Evolutionary conservation across 2,113 vertebrate species (phyloP), one percentile per base, ranked within the genome.

Genomic region (Furnarius figulus): DNA sequence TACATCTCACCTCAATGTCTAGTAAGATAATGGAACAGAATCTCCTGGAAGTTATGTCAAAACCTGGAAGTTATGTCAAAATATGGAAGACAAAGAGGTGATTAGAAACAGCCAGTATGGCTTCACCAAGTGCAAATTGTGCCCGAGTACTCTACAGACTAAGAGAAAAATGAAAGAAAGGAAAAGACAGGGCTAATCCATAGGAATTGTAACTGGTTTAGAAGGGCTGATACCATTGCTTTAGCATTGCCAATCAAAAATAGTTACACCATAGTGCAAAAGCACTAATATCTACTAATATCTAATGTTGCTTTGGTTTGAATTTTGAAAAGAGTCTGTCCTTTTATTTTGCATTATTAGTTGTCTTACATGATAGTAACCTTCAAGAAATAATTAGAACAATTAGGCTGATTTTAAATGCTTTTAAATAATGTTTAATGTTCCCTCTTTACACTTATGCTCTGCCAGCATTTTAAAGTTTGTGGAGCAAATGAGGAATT

Each of bases 401-500:
- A 95, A 75, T 85, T 72, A 91, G 47, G 24, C 6, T 75, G 42
- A 28, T 87, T 97, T 95, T 85, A 39, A 95, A 93, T 93, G 63
- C 35, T 94, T 31, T 85, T 93, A 96, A 97, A 87, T 92, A 96
- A 95, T 81, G 47, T 25, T 96, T 87, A 94, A 18, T 71, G 16
- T 82, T 92, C 7, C 78, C 31, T 91, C 47, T 66, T 87, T 66
- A 59, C 24, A 91, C 3, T 90, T 85, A 56, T 50, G 31, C 42
- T 96, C 12, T 91, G 85, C 67, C 27, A 85, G 58, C n/a, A 91
- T 94, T 96, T 96, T 94, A 83, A 56, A 82, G 66, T 94, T 95
- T 95, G 42, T 92, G 83, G 85, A 97, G 44, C 68, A 97, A 94
- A 91, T 93, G 75, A 87, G 81, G 78, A 97, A 94, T 95, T 95